A percentile compares a stretch with the other conserved stretches of the same genome.
These are phyloP conservation scores for Masticophis lateralis DNA, from an alignment of 2,797 vertebrate genomes.

Conservation along the genomic window DNA sequence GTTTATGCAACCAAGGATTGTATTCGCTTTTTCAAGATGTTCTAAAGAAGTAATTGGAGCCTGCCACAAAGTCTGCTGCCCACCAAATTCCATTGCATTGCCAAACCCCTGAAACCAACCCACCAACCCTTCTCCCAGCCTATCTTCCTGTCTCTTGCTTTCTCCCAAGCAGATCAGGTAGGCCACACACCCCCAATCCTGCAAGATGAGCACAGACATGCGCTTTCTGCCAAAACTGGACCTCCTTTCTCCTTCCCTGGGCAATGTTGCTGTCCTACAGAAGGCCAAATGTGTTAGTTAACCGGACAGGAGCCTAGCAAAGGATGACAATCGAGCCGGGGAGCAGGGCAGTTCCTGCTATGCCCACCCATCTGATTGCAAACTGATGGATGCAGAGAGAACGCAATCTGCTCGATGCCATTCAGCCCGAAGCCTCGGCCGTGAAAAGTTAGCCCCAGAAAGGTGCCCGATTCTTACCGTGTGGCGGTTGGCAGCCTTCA, in stretches of 20 bases:
- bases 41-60: conserved; percentile 51
- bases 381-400: conserved; percentile 63
- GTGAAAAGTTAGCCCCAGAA: conserved; percentile 54
- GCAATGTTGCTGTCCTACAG: conserved; percentile 53
- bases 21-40: background rate
- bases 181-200: conserved; percentile 41
- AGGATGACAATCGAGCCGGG: conserved; percentile 73
- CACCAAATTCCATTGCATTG: background rate
- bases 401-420: conserved; percentile 47
- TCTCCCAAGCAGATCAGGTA: background rate
- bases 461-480: conserved; percentile 69
- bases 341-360: conserved; percentile 67
- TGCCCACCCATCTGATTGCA: conserved; percentile 72
- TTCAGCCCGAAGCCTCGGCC: conserved; percentile 53
- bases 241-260: conserved; percentile 5
- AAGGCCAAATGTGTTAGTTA: conserved; percentile 66
- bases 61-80: conserved; percentile 4
- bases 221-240: conserved; percentile 36
- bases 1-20: no score
- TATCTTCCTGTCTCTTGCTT: background rate
- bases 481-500: conserved; percentile 69
- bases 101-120: conserved; percentile 42
- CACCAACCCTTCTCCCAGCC: background rate
- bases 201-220: conserved; percentile 29
- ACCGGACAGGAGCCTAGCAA: conserved; percentile 68